These are phyloP conservation scores for Alsophila aescularia DNA, from an alignment of 2,888 invertebrate species.

Conservation along the genomic window DNA sequence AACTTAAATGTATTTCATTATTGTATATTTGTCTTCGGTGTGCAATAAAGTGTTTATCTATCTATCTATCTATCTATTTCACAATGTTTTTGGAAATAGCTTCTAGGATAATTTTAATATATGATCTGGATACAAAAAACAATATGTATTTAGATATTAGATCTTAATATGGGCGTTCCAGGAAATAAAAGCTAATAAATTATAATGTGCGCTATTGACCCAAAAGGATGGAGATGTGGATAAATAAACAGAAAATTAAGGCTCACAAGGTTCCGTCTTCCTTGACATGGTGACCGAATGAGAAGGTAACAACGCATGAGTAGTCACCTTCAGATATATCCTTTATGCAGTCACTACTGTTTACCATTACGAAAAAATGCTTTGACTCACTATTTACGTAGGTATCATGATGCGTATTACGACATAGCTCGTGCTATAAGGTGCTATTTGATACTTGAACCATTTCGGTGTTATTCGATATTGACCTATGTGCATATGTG, in stretches of 20 bases:
- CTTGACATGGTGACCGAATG: conserved; percentile 13
- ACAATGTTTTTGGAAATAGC: too few relatives aligned
- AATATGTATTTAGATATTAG: too few relatives aligned
- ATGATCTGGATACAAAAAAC: too few relatives aligned
- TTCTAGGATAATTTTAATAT: too few relatives aligned
- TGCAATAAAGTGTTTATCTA: too few relatives aligned
- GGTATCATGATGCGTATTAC: conserved; percentile 13
- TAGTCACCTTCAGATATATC: conserved; percentile 12
- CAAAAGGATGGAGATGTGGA: too few relatives aligned
- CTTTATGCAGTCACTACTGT: conserved; percentile 14
- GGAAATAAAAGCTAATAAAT: too few relatives aligned
- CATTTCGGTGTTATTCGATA: conserved; percentile 37
- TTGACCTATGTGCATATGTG: conserved; percentile 31
- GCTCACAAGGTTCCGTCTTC: conserved; percentile 16
- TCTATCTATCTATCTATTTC: too few relatives aligned
- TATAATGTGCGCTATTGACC: too few relatives aligned
- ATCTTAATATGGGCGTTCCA: too few relatives aligned
- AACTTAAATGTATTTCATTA: too few relatives aligned
- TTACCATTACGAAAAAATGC: conserved; percentile 24
- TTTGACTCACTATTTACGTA: conserved; percentile 32
- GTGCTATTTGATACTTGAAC: conserved; percentile 29
- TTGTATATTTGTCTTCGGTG: too few relatives aligned
- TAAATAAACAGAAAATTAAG: neutral
- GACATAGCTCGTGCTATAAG: conserved; percentile 18
- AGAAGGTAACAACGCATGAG: neutral